Percentiles rank a stretch among this genome's conserved stretches.
These are phyloP conservation scores for Montipora sp. DNA, from an alignment of 64 coral and sea anemone genomes.

Conservation along the genomic window DNA sequence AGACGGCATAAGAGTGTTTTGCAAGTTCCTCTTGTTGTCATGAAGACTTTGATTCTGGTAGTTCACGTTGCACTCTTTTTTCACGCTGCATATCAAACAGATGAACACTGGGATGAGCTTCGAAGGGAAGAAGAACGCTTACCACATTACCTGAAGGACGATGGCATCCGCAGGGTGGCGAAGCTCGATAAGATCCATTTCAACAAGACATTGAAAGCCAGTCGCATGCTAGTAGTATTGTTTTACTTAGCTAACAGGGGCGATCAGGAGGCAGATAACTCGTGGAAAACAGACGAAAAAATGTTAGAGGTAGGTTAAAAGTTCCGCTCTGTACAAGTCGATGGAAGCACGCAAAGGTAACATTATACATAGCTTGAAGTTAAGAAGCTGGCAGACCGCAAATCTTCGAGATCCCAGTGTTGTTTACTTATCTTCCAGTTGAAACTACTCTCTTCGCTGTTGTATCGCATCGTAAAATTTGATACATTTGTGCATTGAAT, in stretches of 20 bases:
- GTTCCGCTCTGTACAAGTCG: not conserved
- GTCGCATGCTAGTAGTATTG: constrained; percentile 77
- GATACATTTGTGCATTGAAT: not conserved
- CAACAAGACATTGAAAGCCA: constrained; percentile 77
- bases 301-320: constrained; percentile 77
- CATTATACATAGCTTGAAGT: not conserved
- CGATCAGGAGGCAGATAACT: constrained; percentile 60
- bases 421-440: not conserved
- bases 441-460: not conserved
- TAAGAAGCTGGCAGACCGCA: not conserved
- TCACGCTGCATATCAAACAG: constrained; percentile 15
- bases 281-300: constrained; percentile 88
- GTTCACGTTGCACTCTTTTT: not conserved
- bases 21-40: not conserved
- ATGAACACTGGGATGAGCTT: constrained; percentile 64
- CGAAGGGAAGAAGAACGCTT: constrained; percentile 66
- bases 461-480: not conserved
- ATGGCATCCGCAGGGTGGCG: constrained; percentile 81
- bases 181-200: constrained; percentile 73
- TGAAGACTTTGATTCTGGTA: not conserved
- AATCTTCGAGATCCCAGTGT: not conserved
- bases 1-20: too few species aligned
- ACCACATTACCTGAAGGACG: constrained; percentile 84
- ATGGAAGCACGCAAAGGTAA: not conserved
- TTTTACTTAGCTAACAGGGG: constrained; percentile 81